Conservation (phyloP, 2,113 vertebrate species). For the Melanerpes aurifrons region DNA sequence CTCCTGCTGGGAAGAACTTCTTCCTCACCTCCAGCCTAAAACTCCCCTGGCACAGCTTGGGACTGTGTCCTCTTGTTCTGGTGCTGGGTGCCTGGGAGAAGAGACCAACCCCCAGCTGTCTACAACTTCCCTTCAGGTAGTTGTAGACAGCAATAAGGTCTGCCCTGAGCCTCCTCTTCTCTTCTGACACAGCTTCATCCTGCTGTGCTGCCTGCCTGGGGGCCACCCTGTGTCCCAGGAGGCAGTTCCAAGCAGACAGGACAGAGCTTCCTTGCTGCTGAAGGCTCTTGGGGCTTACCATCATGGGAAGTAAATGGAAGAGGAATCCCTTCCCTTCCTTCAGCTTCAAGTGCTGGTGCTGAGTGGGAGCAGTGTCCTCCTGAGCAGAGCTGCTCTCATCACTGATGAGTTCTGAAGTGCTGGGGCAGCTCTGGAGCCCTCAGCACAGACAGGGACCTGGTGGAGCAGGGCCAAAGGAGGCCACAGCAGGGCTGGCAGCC, state of each 20-base stretch:
- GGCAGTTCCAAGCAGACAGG: background rate
- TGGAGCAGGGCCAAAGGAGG: background rate
- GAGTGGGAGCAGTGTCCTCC: background rate
- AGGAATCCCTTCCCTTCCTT: background rate
- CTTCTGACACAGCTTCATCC: background rate
- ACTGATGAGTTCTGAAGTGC: background rate
- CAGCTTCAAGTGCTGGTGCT: background rate
- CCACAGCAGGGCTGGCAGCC: background rate
- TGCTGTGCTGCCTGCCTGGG: accelerated
- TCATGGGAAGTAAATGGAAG: background rate
- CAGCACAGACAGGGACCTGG: no score
- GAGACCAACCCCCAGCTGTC: no score
- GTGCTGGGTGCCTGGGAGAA: no score
- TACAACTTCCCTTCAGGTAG: no score
- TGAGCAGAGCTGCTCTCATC: background rate
- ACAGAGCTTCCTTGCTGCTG: background rate
- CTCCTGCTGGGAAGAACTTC: no score
- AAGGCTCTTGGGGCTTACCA: background rate
- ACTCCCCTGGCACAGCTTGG: no score
- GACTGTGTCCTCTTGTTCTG: no score
- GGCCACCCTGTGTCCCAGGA: background rate
- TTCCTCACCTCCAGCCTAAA: no score
- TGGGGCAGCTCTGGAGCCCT: background rate
- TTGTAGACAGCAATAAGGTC: no score
- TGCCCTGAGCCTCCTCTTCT: no score